These are phyloP conservation scores for Dendrolimus kikuchii DNA, from an alignment of 1,140 invertebrate species.

Conservation along the genomic window DNA sequence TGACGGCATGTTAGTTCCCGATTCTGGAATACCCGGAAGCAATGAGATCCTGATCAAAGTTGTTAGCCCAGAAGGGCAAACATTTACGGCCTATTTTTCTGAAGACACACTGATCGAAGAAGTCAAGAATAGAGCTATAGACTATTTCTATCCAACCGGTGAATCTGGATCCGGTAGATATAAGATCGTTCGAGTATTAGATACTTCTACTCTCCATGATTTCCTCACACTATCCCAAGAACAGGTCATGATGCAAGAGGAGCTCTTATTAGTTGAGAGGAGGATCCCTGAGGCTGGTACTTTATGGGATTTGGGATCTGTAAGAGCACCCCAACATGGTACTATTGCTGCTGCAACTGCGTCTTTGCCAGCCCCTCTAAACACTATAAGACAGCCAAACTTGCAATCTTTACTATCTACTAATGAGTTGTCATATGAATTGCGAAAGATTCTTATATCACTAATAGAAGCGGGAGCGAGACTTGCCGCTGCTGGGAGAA, in stretches of 20 bases:
- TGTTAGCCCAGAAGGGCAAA: slow-evolving; percentile 49
- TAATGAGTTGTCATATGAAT: slow-evolving; percentile 52
- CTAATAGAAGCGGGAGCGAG: slow-evolving; percentile 55
- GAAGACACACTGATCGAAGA: slow-evolving; percentile 56
- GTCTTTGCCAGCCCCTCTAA: slow-evolving; percentile 36
- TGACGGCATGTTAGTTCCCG: slow-evolving; percentile 42
- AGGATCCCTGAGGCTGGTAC: slow-evolving; percentile 46
- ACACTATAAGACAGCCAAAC: slow-evolving; percentile 40
- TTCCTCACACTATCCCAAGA: slow-evolving; percentile 50
- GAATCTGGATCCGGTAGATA: slow-evolving; percentile 40
- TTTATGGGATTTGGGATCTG: slow-evolving; percentile 51
- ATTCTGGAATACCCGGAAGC: slow-evolving; percentile 23
- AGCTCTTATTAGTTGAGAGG: slow-evolving; percentile 47
- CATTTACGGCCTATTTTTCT: slow-evolving; percentile 38
- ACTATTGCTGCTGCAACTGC: slow-evolving; percentile 55
- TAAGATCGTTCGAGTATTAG: slow-evolving; percentile 51
- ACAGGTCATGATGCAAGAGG: slow-evolving; percentile 45
- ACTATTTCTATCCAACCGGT: slow-evolving; percentile 52
- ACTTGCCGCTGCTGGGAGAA: slow-evolving; percentile 47
- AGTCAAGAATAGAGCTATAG: slow-evolving; percentile 49
- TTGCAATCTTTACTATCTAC: slow-evolving; percentile 53
- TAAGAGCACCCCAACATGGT: slow-evolving; percentile 41
- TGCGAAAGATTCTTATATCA: slow-evolving; percentile 56
- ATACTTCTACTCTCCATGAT: slow-evolving; percentile 46
- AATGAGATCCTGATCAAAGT: slow-evolving; percentile 47